Evolutionary conservation across 2,888 invertebrate genomes (phyloP).

Genomic region (Acanthopleura granulata): DNA sequence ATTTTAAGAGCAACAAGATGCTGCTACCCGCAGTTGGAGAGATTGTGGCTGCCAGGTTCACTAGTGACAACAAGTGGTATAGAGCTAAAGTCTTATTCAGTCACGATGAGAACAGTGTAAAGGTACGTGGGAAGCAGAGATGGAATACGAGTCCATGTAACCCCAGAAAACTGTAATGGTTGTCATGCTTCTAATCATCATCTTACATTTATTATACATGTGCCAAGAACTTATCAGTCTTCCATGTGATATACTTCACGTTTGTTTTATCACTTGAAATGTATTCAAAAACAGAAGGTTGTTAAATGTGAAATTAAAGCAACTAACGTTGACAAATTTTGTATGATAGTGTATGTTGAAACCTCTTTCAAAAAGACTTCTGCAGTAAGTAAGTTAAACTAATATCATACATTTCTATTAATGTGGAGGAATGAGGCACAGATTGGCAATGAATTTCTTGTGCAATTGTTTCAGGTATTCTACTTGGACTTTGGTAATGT

Average conservation of each 20-base stretch:
- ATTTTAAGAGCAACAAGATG: conserved; percentile 37
- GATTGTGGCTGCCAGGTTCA: conserved; percentile 86
- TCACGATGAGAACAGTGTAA: conserved; percentile 71
- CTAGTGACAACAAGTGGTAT: conserved; percentile 85
- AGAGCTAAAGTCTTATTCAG: conserved; percentile 80
- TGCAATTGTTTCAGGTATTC: conserved; percentile 73
- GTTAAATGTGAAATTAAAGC: neutral
- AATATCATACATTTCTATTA: too few relatives aligned
- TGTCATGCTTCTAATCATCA: too few relatives aligned
- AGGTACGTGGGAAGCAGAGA: conserved; percentile 33
- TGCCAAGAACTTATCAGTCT: too few relatives aligned
- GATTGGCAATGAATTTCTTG: neutral
- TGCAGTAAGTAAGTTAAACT: too few relatives aligned
- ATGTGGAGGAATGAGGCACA: neutral
- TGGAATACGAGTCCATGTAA: too few relatives aligned
- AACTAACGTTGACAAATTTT: neutral
- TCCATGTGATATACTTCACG: too few relatives aligned
- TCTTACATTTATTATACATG: too few relatives aligned
- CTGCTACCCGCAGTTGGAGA: conserved; percentile 75
- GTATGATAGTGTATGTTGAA: too few relatives aligned
- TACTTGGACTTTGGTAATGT: conserved; percentile 92
- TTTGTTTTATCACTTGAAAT: too few relatives aligned
- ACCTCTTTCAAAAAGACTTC: neutral
- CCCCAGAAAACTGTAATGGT: too few relatives aligned
- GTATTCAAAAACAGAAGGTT: neutral